Base-by-base conservation (phyloP, 2,797 vertebrate species). In the Anguilla megastoma region DNA sequence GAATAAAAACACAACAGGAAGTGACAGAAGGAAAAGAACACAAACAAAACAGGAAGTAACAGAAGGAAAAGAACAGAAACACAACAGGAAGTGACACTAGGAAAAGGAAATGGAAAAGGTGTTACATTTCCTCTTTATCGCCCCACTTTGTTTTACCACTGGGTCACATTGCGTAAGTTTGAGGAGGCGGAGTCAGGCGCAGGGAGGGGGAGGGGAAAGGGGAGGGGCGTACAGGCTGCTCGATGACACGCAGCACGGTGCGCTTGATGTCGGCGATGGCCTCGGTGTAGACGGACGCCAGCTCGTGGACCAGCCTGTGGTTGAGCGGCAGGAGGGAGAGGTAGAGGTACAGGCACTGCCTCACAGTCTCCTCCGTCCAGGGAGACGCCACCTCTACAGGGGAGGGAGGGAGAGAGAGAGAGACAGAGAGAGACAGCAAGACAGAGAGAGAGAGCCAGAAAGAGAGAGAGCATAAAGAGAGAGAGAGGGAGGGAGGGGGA, bases 201-300 rank as follows among this genome's bases (percentile, higher is more conserved):
- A 24, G 45, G 1, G 9, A 2, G 2, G 16, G 9, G 4, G 18
- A 45, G 6, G 12, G 3, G 21, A 33, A 36, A 10, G 58, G 33
- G 58, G 41, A 56, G 36, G 45, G 36, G 91, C 95, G 94, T 85
- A 99, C 98, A 48, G 98, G 98, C 88, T 97, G 98, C 92, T 99
- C 98, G 3, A 99, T 98, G 84, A 98, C 98, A 2, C 98, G 91
- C 0, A 99, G 96, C 45, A 99, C 97, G 0, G 97, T 98, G 87
- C 98, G 96, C 86, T 99, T 99, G 95, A 99, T 99, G 96, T 99
- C 98, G 0, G 98, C 98, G 0, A 98, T 99, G 93, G 98, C 98
- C 94, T 99, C 98, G 0, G 98, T 99, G 95, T 99, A 99, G 90
- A 99, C 98, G 0, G 98, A 96, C 0, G 98, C 98, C 88, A 99